Base-by-base conservation (phyloP, 2,113 vertebrate genomes). In the Chloroceryle aenea region DNA sequence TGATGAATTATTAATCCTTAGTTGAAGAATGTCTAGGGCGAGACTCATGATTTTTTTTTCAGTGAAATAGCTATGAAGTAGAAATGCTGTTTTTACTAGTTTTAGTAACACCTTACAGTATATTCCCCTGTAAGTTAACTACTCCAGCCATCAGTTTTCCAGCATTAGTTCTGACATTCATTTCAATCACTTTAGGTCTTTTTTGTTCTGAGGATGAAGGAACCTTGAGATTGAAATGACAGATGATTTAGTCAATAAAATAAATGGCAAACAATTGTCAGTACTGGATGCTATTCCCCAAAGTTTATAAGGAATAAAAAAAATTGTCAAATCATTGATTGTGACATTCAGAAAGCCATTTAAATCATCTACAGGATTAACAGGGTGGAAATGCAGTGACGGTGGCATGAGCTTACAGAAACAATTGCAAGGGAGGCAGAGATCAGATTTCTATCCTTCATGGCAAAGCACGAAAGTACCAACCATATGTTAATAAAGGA, bases 401-500 rank as follows among this genome's bases (percentile, higher is more conserved):
- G 55, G 20, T 30, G 22, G n/a, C 19, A 25, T 5, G 7, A 67
- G 3, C 86, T 76, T 48, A 81, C 38, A 53, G 55, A 72, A 78
- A 30, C 7, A 62, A 12, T 7, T 50, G 17, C 17, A 40, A 74
- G 42, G 23, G 75, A 63, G 25, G 48, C 48, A 50, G 48, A 50
- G 48, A 50, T 50, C 48, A 50, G 48, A 50, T 50, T 50, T 50
- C 23, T 25, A 25, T 50, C 23, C 22, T 48, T 48, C 22, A 50
- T 50, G 48, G 23, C 48, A 50, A 62, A 87, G 55, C 23, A 58
- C 20, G 62, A 17, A 78, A 45, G 58, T 68, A 67, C 47, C 40
- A n/a, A 67, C 34, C 3, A 50, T 8, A 47, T 0, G 0, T 55
- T 47, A 38, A 64, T 64, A 67, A 11, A 11, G 4, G 7, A 38